These are phyloP conservation scores for Bombus waltoni DNA, from an alignment of 1,140 invertebrate genomes.

Conservation along the genomic window DNA sequence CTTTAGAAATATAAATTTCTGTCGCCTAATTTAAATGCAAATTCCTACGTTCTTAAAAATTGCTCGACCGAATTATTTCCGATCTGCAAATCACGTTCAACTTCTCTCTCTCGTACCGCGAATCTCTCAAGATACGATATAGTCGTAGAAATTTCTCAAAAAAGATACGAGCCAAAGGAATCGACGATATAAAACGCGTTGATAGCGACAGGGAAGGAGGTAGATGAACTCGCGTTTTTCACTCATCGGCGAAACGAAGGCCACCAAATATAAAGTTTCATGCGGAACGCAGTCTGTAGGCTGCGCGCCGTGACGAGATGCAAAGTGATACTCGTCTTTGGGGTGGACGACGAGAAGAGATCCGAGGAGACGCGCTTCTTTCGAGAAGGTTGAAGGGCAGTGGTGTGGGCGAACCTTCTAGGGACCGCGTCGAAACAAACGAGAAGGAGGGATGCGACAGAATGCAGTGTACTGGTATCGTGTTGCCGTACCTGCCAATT, in stretches of 20 bases:
- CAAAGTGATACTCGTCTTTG: slow-evolving; percentile 59
- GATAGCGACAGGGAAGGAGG: too few species aligned
- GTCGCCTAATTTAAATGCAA: too few species aligned
- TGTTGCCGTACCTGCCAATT: slow-evolving; percentile 75
- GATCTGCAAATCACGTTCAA: background rate
- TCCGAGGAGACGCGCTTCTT: slow-evolving; percentile 51
- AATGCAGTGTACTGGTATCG: slow-evolving; percentile 65
- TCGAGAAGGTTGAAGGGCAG: slow-evolving; percentile 54
- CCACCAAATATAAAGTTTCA: slow-evolving; percentile 55
- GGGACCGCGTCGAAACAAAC: slow-evolving; percentile 18
- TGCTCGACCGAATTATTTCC: too few species aligned
- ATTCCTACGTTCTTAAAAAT: too few species aligned
- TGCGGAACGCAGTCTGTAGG: slow-evolving; percentile 45
- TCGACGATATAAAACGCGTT: background rate
- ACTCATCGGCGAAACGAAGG: slow-evolving; percentile 37
- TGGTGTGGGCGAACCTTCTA: slow-evolving; percentile 44
- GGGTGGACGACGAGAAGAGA: slow-evolving; percentile 49
- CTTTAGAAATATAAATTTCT: too few species aligned
- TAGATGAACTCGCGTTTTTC: slow-evolving; percentile 11
- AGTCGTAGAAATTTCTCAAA: background rate
- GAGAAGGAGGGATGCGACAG: slow-evolving; percentile 51
- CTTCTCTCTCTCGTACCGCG: too few species aligned
- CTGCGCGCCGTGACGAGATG: slow-evolving; percentile 57
- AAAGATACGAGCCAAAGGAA: too few species aligned
- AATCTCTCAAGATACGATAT: background rate